phyloP scores from a whole-genome alignment of 2,113 vertebrate species.

The Lontra canadensis region DNA sequence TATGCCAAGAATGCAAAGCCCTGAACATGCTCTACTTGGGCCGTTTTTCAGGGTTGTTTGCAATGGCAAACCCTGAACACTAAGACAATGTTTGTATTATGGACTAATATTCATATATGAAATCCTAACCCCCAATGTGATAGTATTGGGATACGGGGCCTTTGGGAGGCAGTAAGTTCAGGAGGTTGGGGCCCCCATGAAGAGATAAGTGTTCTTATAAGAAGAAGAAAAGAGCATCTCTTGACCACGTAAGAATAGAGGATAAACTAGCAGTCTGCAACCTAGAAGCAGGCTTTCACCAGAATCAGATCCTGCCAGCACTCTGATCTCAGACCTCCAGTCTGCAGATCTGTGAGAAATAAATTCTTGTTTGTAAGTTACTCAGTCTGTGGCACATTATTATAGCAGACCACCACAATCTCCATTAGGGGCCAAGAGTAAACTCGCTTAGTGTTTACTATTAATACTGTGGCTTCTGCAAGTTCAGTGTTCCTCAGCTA shows the following conservation, averaged over 20 bases:
- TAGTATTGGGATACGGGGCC: neutral
- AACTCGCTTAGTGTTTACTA: neutral
- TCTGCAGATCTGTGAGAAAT: neutral
- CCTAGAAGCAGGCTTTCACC: neutral
- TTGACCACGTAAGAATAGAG: neutral
- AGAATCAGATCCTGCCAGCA: neutral
- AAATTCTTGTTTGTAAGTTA: neutral
- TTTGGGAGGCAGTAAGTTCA: neutral
- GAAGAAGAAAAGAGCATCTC: neutral
- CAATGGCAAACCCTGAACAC: neutral
- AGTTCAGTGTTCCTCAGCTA: neutral
- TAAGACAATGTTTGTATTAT: neutral
- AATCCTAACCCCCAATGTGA: neutral
- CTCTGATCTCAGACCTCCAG: neutral
- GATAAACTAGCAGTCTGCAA: neutral
- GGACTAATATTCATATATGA: neutral
- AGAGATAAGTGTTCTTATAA: neutral
- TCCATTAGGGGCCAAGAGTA: neutral
- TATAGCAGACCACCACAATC: neutral
- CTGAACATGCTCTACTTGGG: neutral
- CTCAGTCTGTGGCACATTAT: neutral
- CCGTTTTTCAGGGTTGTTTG: neutral
- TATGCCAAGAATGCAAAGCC: neutral
- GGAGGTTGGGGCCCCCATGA: too few species aligned
- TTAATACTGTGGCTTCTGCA: neutral